A percentile compares a stretch with the other conserved stretches of the same genome.
Conservation (phyloP, 1,140 invertebrate species). For the Drosophila mauritiana region DNA sequence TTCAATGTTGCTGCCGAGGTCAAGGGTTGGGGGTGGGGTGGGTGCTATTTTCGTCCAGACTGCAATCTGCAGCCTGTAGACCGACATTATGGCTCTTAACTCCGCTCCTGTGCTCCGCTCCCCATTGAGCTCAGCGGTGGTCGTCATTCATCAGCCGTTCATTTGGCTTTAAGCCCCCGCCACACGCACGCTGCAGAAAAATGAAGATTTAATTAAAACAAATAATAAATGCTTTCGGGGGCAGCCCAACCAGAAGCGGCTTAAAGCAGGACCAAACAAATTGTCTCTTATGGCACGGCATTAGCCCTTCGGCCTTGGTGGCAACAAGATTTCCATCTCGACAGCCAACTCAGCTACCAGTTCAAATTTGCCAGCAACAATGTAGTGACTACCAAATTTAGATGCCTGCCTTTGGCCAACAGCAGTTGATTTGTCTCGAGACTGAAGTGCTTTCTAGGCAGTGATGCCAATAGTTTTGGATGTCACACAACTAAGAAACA, state of each 20-base stretch:
- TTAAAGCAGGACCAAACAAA: constrained; percentile 55
- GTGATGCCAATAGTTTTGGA: not conserved
- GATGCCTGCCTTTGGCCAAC: constrained; percentile 52
- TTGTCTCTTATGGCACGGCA: constrained; percentile 41
- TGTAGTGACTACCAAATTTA: constrained; percentile 58
- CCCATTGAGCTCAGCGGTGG: constrained; percentile 43
- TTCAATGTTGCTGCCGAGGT: constrained; percentile 52
- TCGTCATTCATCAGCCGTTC: constrained; percentile 19
- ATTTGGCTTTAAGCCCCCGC: constrained; percentile 43
- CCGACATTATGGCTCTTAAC: constrained; percentile 18
- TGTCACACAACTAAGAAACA: not conserved
- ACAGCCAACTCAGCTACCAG: constrained; percentile 13
- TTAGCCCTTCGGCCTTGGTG: constrained; percentile 22
- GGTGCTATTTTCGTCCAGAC: not conserved
- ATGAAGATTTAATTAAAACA: constrained; percentile 80
- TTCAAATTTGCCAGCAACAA: constrained; percentile 33
- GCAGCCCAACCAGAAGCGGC: not conserved
- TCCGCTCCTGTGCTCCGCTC: constrained; percentile 16
- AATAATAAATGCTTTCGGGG: constrained; percentile 65
- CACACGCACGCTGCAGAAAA: constrained; percentile 25
- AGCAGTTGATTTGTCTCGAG: constrained; percentile 51
- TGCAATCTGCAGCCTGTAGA: constrained; percentile 14
- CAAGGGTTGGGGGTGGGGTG: constrained; percentile 8
- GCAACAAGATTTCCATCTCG: constrained; percentile 42
- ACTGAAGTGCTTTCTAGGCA: constrained; percentile 20